Percentiles rank a stretch among this genome's conserved stretches.
Evolutionary conservation across 2,797 vertebrate species (phyloP).

Genomic region (Helicolenus hilgendorfi): DNA sequence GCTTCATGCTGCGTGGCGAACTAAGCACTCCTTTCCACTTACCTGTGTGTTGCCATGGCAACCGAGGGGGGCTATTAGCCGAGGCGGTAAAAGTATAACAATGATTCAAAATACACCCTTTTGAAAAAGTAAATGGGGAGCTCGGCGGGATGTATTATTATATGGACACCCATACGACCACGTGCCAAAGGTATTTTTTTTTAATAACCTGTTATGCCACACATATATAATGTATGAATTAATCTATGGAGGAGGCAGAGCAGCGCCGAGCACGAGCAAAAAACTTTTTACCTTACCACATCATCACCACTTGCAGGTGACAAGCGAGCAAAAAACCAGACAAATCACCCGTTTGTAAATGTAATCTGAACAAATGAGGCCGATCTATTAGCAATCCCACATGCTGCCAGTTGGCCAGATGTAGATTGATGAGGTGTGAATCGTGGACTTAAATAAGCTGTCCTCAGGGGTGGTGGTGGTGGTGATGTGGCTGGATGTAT

Average conservation of each 20-base stretch:
- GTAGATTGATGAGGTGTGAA: conserved; percentile 79
- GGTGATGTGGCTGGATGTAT: background rate
- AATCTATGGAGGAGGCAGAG: background rate
- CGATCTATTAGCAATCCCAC: conserved; percentile 53
- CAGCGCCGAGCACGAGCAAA: background rate
- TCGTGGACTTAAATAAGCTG: conserved; percentile 65
- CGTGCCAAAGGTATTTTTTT: conserved; percentile 39
- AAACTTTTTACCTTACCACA: background rate
- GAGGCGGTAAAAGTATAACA: conserved; percentile 74
- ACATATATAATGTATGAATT: background rate
- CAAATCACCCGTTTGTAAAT: conserved; percentile 41
- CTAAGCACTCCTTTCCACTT: conserved; percentile 85
- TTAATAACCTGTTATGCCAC: background rate
- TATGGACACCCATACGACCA: conserved; percentile 8
- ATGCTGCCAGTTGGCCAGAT: conserved; percentile 64
- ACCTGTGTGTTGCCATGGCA: conserved; percentile 89
- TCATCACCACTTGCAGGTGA: conserved; percentile 21
- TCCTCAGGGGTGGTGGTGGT: conserved; percentile 1
- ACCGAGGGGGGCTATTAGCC: conserved; percentile 80
- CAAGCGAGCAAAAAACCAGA: conserved; percentile 18
- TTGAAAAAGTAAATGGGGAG: conserved; percentile 36
- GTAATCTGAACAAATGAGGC: conserved; percentile 57
- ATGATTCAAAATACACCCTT: conserved; percentile 76
- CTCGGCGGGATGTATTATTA: conserved; percentile 16
- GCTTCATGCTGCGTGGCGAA: conserved; percentile 77